A percentile compares a stretch with the other conserved stretches of the same genome.
These are phyloP conservation scores for Neoaliturus tenellus DNA, from an alignment of 2,888 invertebrate genomes.

Conservation along the genomic window DNA sequence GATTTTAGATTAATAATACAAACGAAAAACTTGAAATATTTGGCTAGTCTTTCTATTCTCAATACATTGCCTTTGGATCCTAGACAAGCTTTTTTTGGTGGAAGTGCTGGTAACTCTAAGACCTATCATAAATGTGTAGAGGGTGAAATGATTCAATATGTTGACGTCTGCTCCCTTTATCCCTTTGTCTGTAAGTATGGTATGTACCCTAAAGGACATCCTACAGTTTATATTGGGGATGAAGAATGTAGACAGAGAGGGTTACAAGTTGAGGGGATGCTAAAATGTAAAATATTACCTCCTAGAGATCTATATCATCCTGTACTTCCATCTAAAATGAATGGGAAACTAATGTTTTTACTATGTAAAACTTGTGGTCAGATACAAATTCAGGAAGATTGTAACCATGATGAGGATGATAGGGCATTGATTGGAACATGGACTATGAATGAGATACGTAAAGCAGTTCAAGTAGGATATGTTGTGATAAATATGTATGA, in stretches of 20 bases:
- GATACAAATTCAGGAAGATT: conserved; percentile 64
- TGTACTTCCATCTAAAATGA: conserved; percentile 67
- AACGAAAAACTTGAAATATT: neutral
- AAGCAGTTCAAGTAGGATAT: conserved; percentile 67
- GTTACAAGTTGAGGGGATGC: conserved; percentile 27
- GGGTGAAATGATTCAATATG: conserved; percentile 53
- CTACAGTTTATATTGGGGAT: conserved; percentile 26
- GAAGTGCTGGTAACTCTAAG: conserved; percentile 61
- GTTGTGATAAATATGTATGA: conserved; percentile 67
- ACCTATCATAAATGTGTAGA: neutral
- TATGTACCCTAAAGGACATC: conserved; percentile 43
- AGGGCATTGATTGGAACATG: conserved; percentile 68
- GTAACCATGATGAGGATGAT: conserved; percentile 67
- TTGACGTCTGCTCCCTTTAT: conserved; percentile 56
- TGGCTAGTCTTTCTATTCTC: neutral
- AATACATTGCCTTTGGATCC: conserved; percentile 61
- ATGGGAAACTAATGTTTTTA: conserved; percentile 69
- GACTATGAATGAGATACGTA: conserved; percentile 68
- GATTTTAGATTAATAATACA: conserved; percentile 31
- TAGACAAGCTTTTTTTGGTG: conserved; percentile 67
- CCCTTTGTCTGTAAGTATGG: conserved; percentile 53
- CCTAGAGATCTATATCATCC: conserved; percentile 55
- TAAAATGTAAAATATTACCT: conserved; percentile 46
- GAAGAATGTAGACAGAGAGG: neutral
- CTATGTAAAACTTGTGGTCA: conserved; percentile 69